Base-by-base conservation (phyloP, 2,888 invertebrate genomes). In the Galerucella nymphaeae region DNA sequence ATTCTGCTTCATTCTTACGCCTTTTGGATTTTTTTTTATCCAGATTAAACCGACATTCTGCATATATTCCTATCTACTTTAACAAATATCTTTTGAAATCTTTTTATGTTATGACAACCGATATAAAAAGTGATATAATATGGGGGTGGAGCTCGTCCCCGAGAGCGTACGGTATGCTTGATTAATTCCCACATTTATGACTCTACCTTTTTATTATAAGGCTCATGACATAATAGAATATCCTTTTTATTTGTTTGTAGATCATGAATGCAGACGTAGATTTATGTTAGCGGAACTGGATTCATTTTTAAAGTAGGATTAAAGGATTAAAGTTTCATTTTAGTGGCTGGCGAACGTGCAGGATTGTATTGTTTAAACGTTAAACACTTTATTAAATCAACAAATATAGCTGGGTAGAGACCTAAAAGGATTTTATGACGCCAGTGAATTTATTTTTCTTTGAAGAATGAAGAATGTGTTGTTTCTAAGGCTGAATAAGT, bases 181-280 rank as follows among this genome's bases (percentile, higher is more conserved):
- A 72, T 72, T 72, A 72, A 72, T 72, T 68, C 72, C 16, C 57
- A 68, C 64, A 65, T 72, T 72, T 72, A 72, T 72, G 64, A 63
- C 68, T 41, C 58, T 59, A 59, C 72, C 72, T 68, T 72, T 72
- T 72, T 64, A 72, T 67, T 58, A 72, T 50, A 55, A 50, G 68
- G 68, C 48, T 67, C 68, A 68, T 68, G 64, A 72, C 67, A 64
- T 65, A 72, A 72, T 72, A 68, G 57, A 66, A 66, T 50, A 16
- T 42, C 6, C 53, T 66, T 71, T 71, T 71, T 61, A 62, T 61
- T 66, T 61, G 59, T 67, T 67, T 67, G 67, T 59, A 59, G 59
- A 67, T 67, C 59, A 59, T 61, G 18, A 67, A 58, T 48, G 13
- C 45, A 67, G 59, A 45, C 58, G 42, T 38, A 45, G 48, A 67